These are phyloP conservation scores for Drosophila meridiana DNA, from an alignment of 2,888 invertebrate genomes.

Conservation along the genomic window DNA sequence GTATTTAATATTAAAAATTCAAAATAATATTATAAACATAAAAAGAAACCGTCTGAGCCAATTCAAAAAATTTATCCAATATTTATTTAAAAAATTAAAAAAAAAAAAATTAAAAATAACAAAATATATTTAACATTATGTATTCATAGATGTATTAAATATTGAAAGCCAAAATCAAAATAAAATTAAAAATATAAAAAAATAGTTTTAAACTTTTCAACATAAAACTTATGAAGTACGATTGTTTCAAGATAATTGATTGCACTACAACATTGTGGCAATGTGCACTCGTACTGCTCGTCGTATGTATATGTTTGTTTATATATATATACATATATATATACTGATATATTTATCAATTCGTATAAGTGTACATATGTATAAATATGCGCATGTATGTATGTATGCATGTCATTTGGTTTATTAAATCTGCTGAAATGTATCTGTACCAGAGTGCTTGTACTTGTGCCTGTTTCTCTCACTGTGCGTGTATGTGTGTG, in stretches of 20 bases:
- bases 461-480: constrained; percentile 15
- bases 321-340: not conserved
- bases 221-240: not conserved
- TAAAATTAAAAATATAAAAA: not conserved
- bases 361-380: not conserved
- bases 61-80: no score
- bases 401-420: constrained; percentile 43
- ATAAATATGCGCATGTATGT: not conserved
- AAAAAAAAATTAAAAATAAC: not conserved
- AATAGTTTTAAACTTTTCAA: not conserved
- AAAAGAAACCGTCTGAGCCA: no score
- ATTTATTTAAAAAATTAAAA: no score
- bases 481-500: constrained; percentile 29
- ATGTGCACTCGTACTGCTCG: constrained; percentile 52
- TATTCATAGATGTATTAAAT: no score
- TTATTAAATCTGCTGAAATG: constrained; percentile 56
- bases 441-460: constrained; percentile 28
- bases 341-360: constrained; percentile 5
- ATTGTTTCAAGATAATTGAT: constrained; percentile 7
- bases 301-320: constrained; percentile 12
- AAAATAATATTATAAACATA: no score
- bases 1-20: no score
- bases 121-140: not conserved
- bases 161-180: no score
- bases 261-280: constrained; percentile 45